Percentiles rank a stretch among this genome's conserved stretches.
Evolutionary conservation across 2,888 invertebrate genomes (phyloP).

Genomic region (Salticus scenicus): DNA sequence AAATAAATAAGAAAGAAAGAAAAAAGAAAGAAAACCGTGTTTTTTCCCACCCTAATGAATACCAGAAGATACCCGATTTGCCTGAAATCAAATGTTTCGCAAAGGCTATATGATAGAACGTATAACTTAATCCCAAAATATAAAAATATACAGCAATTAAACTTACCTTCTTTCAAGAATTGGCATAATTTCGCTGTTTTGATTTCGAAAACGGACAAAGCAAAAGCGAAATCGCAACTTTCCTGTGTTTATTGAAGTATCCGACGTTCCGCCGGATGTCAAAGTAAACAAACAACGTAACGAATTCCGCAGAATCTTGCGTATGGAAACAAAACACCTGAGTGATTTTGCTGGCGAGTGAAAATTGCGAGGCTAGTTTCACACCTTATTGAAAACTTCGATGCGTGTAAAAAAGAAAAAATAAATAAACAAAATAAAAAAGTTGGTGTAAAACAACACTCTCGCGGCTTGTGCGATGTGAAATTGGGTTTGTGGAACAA

Average conservation of each 20-base stretch:
- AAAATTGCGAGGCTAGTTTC: no score
- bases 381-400: neutral
- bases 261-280: neutral
- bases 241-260: no score
- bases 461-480: neutral
- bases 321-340: neutral
- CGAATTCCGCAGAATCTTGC: no score
- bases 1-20: no score
- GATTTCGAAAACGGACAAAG: neutral
- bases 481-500: constrained; percentile 11
- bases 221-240: neutral
- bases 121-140: no score
- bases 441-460: neutral
- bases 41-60: no score
- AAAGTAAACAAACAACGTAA: neutral
- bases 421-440: neutral
- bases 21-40: no score
- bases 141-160: neutral
- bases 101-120: no score
- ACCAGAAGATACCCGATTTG: no score
- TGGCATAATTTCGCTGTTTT: neutral
- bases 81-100: no score
- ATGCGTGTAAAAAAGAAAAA: neutral
- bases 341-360: neutral
- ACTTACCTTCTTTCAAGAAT: neutral